phyloP scores from a whole-genome alignment of 2,888 invertebrate species.

The Cosmia pyralina region DNA sequence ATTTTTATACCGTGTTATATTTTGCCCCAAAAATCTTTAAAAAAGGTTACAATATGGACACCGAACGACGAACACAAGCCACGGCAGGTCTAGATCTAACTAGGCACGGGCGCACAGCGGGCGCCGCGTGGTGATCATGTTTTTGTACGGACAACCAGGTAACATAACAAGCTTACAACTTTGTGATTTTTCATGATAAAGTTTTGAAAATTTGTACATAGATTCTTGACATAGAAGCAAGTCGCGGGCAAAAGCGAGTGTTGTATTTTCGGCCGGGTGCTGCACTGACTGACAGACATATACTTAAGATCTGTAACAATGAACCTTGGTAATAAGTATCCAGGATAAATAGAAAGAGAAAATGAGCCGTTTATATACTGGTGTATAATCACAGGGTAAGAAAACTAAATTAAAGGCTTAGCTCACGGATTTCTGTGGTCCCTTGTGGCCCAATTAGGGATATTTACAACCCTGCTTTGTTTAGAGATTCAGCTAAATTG shows the following conservation, averaged over 20 bases:
- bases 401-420: conserved; percentile 41
- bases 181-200: no score
- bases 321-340: conserved; percentile 4
- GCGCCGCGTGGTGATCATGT: no score
- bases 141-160: no score
- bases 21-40: no score
- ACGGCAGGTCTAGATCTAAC: no score
- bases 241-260: background rate
- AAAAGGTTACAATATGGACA: no score
- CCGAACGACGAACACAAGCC: no score
- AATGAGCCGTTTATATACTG: conserved; percentile 10
- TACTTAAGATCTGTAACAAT: background rate
- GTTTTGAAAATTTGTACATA: no score
- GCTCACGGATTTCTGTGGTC: conserved; percentile 11
- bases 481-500: conserved; percentile 29
- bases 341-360: background rate
- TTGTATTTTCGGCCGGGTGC: background rate
- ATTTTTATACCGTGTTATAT: no score
- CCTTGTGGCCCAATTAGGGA: conserved; percentile 32
- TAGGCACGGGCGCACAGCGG: no score
- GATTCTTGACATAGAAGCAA: no score
- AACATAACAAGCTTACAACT: no score
- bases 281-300: conserved; percentile 7
- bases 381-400: conserved; percentile 23
- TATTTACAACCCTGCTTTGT: conserved; percentile 37